Conservation (phyloP, 2,113 vertebrate genomes). For the Grammomys surdaster region DNA sequence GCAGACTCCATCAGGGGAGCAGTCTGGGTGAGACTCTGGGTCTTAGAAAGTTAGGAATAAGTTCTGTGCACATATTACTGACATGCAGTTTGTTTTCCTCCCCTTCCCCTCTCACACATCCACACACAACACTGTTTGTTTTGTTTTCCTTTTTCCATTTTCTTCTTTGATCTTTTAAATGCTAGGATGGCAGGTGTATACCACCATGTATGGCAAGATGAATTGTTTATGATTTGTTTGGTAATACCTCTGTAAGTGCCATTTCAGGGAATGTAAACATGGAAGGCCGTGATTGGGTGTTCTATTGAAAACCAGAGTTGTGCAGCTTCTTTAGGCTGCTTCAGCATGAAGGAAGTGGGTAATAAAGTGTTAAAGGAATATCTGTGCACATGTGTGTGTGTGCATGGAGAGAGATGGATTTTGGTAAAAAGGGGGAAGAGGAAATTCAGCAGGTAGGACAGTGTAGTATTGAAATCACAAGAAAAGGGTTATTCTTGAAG, state of each 20-base stretch:
- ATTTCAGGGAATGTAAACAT: neutral
- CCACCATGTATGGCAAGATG: neutral
- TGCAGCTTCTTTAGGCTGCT: neutral
- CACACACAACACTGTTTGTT: neutral
- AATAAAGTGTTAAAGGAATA: neutral
- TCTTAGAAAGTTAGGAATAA: neutral
- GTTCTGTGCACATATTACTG: neutral
- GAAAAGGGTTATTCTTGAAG: slow-evolving; percentile 34
- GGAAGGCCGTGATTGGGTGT: neutral
- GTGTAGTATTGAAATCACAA: neutral
- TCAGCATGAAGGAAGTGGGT: neutral
- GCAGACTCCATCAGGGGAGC: neutral
- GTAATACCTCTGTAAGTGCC: neutral
- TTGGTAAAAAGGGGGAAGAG: neutral
- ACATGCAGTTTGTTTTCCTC: slow-evolving; percentile 27
- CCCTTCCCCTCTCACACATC: neutral
- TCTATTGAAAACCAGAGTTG: neutral
- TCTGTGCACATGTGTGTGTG: neutral
- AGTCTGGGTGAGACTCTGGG: neutral
- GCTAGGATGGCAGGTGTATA: neutral
- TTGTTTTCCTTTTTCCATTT: neutral
- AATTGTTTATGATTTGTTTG: slow-evolving; percentile 29
- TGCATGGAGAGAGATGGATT: neutral
- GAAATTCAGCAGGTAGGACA: neutral
- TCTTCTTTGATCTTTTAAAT: neutral